Evolutionary conservation across 1,140 invertebrate genomes (phyloP), one percentile per base, ranked within the genome.

Genomic region (Sycophaga agraensis): DNA sequence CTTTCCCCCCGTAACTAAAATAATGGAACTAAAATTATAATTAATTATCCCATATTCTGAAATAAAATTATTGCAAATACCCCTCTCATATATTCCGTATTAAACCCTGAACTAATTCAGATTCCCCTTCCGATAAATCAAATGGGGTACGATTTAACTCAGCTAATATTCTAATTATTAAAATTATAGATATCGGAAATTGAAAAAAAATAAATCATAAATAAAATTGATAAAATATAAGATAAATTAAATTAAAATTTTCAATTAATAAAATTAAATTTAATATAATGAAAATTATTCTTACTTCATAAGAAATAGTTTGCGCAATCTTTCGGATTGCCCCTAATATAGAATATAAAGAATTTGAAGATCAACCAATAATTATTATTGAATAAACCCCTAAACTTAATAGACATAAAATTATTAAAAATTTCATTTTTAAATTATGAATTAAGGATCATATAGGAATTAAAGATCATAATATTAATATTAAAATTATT

Each of bases 101-200:
- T 90, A 88, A 88, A 91, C 8, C 88, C 88, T 26, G 86, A 68
- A 90, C 86, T 82, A 90, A 84, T 73, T 91, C 88, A 45, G 84
- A 88, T 73, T 91, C 87, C 0, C 86, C 86, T 70, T 90, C 88
- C 68, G 86, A 82, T 84, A 91, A 89, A 88, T 91, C 88, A 88
- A 89, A 90, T 63, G 87, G 87, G 70, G 85, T 84, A 0, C 87
- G 88, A 84, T 89, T 90, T 69, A 84, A 86, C 76, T 90, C 88
- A 49, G 86, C 87, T 75, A 89, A 81, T 66, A 77, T 81, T 65
- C 83, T 85, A 67, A 80, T 73, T 68, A 87, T 79, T 70, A 84
- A 84, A 69, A 84, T 76, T 66, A 86, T 76, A 65, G 67, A 70
- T 73, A 85, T 73, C 73, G 82, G 78, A 66, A 79, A 75, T 65